Percentiles rank a stretch among this genome's conserved stretches.
Evolutionary conservation across 2,113 vertebrate genomes (phyloP).

Genomic region (Sceloporus tristichus): DNA sequence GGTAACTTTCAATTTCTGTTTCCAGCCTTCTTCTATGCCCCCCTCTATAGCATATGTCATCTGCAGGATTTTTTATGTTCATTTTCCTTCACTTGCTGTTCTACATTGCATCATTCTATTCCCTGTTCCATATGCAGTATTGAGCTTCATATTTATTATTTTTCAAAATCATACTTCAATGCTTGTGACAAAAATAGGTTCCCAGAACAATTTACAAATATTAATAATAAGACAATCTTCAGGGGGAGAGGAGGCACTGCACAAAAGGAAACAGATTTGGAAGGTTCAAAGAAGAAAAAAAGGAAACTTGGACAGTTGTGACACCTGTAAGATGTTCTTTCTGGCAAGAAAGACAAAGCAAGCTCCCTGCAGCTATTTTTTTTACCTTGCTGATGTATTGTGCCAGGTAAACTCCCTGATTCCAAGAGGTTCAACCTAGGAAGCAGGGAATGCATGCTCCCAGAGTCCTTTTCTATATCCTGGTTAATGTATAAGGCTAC

Average conservation of each 20-base stretch:
- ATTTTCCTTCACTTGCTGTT: neutral
- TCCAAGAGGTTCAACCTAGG: neutral
- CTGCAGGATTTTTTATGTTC: neutral
- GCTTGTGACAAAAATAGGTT: too few relatives aligned
- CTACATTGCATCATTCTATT: neutral
- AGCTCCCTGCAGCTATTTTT: neutral
- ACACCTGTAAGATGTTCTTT: neutral
- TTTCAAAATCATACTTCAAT: too few relatives aligned
- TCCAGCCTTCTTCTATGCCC: neutral
- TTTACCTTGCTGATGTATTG: neutral
- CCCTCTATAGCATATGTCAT: neutral
- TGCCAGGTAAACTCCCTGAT: neutral
- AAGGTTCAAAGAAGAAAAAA: neutral
- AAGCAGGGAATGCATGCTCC: neutral
- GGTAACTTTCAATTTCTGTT: neutral
- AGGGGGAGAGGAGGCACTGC: too few relatives aligned
- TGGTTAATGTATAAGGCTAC: neutral
- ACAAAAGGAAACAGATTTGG: neutral
- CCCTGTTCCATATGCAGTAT: too few relatives aligned
- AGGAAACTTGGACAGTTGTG: neutral
- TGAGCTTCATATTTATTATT: too few relatives aligned
- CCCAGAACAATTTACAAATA: too few relatives aligned
- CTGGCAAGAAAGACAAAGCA: neutral
- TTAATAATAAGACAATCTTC: too few relatives aligned
- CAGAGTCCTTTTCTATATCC: neutral